phyloP scores from a whole-genome alignment of 2,113 vertebrate genomes.

The Semnornis frantzii region DNA sequence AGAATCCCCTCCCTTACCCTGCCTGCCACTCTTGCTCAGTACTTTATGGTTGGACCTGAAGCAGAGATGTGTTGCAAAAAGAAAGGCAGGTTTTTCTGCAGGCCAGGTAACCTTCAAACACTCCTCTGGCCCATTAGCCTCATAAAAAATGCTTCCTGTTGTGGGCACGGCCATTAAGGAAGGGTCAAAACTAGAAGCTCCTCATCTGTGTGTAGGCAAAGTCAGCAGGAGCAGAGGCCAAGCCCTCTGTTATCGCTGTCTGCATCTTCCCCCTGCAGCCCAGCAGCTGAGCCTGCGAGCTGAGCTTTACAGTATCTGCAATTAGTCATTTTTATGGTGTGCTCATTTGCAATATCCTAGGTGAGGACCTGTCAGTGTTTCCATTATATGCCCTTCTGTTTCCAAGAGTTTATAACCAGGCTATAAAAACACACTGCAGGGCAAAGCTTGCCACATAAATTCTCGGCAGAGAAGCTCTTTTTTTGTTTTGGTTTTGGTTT shows the following conservation, averaged over 20 bases:
- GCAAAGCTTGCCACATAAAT: constrained; percentile 47
- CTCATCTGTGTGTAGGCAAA: background rate
- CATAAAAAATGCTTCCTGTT: background rate
- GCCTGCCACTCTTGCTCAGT: background rate
- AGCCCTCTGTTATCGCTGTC: constrained; percentile 16
- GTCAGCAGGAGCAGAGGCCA: background rate
- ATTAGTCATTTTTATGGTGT: constrained; percentile 66
- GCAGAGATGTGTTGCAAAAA: background rate
- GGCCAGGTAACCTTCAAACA: background rate
- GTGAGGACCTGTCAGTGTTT: constrained; percentile 70
- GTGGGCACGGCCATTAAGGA: background rate
- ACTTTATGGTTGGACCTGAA: background rate
- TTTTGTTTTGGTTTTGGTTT: constrained; percentile 13
- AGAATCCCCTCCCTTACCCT: no score
- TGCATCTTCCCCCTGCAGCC: constrained; percentile 9
- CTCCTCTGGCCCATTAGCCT: background rate
- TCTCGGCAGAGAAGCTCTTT: constrained; percentile 59
- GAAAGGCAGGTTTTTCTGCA: background rate
- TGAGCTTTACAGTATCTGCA: constrained; percentile 62
- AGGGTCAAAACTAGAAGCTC: background rate
- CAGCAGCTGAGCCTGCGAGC: constrained; percentile 12
- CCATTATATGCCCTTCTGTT: constrained; percentile 63
- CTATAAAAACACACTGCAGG: constrained; percentile 66
- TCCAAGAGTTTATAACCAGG: constrained; percentile 64
- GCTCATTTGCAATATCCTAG: constrained; percentile 67